These are phyloP conservation scores for Herpetotheres cachinnans DNA, from an alignment of 2,113 vertebrate species.

Conservation along the genomic window DNA sequence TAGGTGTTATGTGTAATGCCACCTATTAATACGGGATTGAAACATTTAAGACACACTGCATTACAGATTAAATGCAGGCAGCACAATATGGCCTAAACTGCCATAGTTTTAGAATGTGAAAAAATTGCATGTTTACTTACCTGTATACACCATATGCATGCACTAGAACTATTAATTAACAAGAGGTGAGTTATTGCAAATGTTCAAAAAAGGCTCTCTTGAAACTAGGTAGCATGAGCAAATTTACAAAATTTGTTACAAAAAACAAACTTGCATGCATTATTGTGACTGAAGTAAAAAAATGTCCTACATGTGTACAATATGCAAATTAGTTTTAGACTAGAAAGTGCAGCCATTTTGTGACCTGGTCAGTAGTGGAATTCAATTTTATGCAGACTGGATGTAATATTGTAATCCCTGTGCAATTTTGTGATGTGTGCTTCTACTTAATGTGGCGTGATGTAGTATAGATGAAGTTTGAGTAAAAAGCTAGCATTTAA, in stretches of 20 bases:
- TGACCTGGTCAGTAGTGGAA: constrained; percentile 86
- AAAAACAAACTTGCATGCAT: constrained; percentile 93
- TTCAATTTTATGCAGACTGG: constrained; percentile 87
- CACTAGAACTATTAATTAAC: constrained; percentile 83
- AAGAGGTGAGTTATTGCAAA: constrained; percentile 79
- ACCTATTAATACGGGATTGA: constrained; percentile 90
- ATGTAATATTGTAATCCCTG: constrained; percentile 92
- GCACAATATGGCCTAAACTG: constrained; percentile 84
- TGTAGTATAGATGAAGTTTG: constrained; percentile 82
- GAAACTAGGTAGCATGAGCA: constrained; percentile 91
- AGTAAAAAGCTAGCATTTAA: constrained; percentile 64
- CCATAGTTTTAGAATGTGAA: constrained; percentile 91
- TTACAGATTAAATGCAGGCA: constrained; percentile 88
- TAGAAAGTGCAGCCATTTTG: constrained; percentile 89
- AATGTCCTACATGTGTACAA: constrained; percentile 90
- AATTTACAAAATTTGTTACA: constrained; percentile 81
- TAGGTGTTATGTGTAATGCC: constrained; percentile 94
- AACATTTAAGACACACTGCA: constrained; percentile 84
- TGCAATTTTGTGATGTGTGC: constrained; percentile 92
- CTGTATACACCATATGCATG: constrained; percentile 92
- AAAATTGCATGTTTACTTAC: constrained; percentile 90
- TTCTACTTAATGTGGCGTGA: constrained; percentile 86
- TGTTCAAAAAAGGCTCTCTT: constrained; percentile 78
- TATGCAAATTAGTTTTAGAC: constrained; percentile 91
- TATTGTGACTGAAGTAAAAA: constrained; percentile 89